Base-by-base conservation (phyloP, 2,797 vertebrate species). In the Anolis apletophallus region DNA sequence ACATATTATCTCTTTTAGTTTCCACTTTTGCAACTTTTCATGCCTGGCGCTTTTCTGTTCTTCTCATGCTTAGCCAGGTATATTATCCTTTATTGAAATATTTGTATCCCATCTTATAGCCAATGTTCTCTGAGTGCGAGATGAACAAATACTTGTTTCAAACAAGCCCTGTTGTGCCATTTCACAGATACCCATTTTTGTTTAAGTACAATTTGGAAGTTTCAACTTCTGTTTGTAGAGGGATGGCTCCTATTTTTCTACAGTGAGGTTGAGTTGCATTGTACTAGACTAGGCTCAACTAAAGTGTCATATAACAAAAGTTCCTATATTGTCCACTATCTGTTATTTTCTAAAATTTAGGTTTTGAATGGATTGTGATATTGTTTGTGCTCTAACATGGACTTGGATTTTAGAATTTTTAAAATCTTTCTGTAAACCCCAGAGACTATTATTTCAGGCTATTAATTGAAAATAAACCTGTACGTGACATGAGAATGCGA, bases 331-430 rank as follows among this genome's bases (percentile, higher is more conserved):
- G 19, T 54, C n/a, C 32, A 64, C 67, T 36, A 71, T 79, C 55
- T 79, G 55, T 72, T 46, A n/a, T 36, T 86, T 85, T 91, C 50
- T 88, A 3, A 87, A 40, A 87, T 64, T 5, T 89, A 83, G 40
- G 84, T 93, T 85, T 90, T 2, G 4, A 78, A 61, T 54, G 79
- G 40, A 2, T 23, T 85, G 0, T 50, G 17, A 80, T 89, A 85
- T 26, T 81, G 19, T 50, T 86, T 55, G 50, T 84, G 36, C 34
- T 3, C 80, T 69, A 88, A 84, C 36, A 36, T 76, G 72, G n/a
- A 40, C 84, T 46, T 73, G 83, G 81, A 72, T 73, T 86, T 57
- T 69, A 21, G 79, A 81, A 73, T 84, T 88, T 67, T 87, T 29
- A 74, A 64, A 17, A 73, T 46, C 19, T 86, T 85, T 9, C 89